Evolutionary conservation across 1,140 invertebrate genomes (phyloP), one percentile per base, ranked within the genome.

Genomic region (Conus betulinus): DNA sequence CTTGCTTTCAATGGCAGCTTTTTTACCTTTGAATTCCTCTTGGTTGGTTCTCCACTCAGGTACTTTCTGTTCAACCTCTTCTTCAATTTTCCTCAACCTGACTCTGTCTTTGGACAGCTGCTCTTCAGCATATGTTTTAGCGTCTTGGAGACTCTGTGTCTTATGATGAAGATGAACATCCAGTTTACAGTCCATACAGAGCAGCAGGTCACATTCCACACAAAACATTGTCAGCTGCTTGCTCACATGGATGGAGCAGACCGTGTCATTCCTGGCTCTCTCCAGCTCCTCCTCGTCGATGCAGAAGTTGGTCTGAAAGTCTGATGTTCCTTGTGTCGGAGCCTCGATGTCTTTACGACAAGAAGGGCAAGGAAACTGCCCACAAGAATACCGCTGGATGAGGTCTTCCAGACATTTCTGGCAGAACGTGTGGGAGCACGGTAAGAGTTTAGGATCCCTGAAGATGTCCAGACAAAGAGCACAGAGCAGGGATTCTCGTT

Each of bases 301-400:
- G 83, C 60, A 84, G 57, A 84, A 84, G 84, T 85, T 85, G 84
- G 57, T 71, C 84, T 63, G 84, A 51, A 85, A 85, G 55, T 3
- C 60, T 71, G 63, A 71, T 6, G 60, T n/a, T 27, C 84, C 84
- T 63, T 15, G 25, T 13, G 10, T n/a, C 5, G 60, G 84, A 10
- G 71, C 60, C 57, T 63, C 39, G 63, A 39, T 51, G 39, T 51
- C 13, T 27, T 53, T 85, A n/a, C 84, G n/a, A 25, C 84, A 85
- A 2, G 84, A 7, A 23, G 84, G 84, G 23, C 84, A 85, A 11
- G 84, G 57, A 39, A 39, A 85, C 2, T 5, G 3, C 7, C 25
- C 27, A 15, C 11, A 5, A 3, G 84, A 10, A 11, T 51, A 0
- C 6, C 1, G n/a, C 10, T 25, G 5, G n/a, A 85, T 51, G 20